Conservation (phyloP, 1,140 invertebrate genomes). For the Cataglyphis hispanica region DNA sequence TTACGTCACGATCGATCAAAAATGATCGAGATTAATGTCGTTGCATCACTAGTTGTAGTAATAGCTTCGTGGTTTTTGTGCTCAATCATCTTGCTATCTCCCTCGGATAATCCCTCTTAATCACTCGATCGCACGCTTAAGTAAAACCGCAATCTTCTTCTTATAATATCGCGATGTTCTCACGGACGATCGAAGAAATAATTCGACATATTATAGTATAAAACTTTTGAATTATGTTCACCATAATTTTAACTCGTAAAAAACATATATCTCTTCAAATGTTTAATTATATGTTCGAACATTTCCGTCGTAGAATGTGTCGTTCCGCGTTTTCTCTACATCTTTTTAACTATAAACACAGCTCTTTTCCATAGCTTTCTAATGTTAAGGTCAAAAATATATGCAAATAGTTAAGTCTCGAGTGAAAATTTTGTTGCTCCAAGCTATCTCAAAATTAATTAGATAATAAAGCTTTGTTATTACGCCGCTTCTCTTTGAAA, state of each 20-base stretch:
- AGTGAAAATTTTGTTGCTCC: neutral
- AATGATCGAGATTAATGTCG: constrained; percentile 44
- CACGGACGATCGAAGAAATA: constrained; percentile 34
- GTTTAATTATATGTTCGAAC: neutral
- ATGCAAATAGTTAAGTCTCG: neutral
- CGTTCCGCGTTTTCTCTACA: neutral
- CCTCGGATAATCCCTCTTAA: constrained; percentile 52
- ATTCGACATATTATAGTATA: neutral
- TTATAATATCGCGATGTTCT: constrained; percentile 38
- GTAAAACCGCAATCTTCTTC: constrained; percentile 14
- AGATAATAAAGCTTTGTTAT: no score
- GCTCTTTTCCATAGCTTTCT: neutral
- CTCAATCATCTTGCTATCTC: constrained; percentile 40
- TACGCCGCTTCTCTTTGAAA: no score
- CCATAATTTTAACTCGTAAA: neutral
- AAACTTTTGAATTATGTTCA: neutral
- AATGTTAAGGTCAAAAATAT: constrained; percentile 7
- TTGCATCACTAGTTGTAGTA: constrained; percentile 40
- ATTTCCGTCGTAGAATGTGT: neutral
- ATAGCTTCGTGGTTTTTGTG: constrained; percentile 50
- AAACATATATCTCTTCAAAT: neutral
- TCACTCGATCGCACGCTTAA: constrained; percentile 14
- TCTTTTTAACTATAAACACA: neutral
- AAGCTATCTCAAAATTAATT: no score
- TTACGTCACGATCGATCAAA: constrained; percentile 43